Base-by-base conservation (phyloP, 2,797 vertebrate species). In the Galaxias olidus region DNA sequence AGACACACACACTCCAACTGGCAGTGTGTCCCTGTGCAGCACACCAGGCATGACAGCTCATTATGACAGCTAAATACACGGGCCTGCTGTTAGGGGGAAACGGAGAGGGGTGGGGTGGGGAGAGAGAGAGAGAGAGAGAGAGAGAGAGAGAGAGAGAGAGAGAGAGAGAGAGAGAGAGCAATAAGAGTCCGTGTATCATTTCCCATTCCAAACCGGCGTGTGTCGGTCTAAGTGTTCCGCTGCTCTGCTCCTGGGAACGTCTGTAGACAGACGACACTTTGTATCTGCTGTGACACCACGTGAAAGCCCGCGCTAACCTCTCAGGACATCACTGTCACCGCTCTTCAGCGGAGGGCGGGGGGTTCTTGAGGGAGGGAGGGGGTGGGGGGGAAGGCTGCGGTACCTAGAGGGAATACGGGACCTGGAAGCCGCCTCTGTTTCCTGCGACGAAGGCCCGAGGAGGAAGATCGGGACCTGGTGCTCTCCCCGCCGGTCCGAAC, bases 1-100 rank as follows among this genome's bases (percentile, higher is more conserved):
- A n/a, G n/a, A n/a, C 8, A 19, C 54, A 57, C 30, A 57, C 30
- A 73, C 52, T 59, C 14, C 53, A 56, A 40, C 82, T 82, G 79
- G 84, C 81, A 83, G 83, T 53, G 79, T 80, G 85, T 88, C 89
- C 87, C 86, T 68, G 64, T 70, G 85, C 85, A 84, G 74, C 79
- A 77, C 81, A 85, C 82, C 86, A 87, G 79, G 71, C 83, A 76
- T 86, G 89, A 88, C 87, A 88, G 84, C 85, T 89, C 86, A 89
- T 90, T 89, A 88, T 88, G 88, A 89, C 88, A 88, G 85, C 88
- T 90, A 88, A 88, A 90, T 88, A 90, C 80, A 87, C 85, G 77
- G 59, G 19, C 43, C 8, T 19, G 41, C 44, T 46, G 14, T 41
- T 11, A 15, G 40, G 30, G 80, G 83, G 79, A 86, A 83, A 86